A percentile compares a stretch with the other conserved stretches of the same genome.
phyloP scores from a whole-genome alignment of 2,888 invertebrate species.

The Graphium colonna region DNA sequence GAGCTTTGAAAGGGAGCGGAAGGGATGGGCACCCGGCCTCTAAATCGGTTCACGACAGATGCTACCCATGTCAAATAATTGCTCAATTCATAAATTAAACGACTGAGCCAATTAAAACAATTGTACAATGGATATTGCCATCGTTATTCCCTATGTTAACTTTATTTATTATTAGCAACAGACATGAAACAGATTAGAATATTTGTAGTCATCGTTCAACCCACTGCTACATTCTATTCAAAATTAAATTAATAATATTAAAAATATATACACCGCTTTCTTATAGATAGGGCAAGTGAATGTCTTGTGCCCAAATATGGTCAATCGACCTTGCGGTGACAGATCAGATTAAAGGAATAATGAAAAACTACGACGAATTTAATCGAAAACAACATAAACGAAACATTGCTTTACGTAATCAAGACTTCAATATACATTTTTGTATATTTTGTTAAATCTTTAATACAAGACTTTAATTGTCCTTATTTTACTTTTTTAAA shows the following conservation, averaged over 20 bases:
- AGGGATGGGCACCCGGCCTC: slow-evolving; percentile 11
- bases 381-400: not conserved
- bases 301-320: not conserved
- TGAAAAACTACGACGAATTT: not conserved
- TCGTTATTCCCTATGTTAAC: not conserved
- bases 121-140: slow-evolving; percentile 7
- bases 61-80: slow-evolving; percentile 21
- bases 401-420: no score
- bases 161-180: not conserved
- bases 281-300: not conserved
- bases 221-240: no score
- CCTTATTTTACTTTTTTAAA: no score
- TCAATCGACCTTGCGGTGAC: not conserved
- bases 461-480: no score
- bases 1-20: slow-evolving; percentile 6
- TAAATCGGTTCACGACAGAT: slow-evolving; percentile 13
- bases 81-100: slow-evolving; percentile 17
- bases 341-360: not conserved
- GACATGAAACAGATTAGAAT: not conserved
- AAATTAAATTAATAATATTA: not conserved
- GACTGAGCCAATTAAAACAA: slow-evolving; percentile 13
- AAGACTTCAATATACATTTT: no score
- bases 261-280: not conserved
- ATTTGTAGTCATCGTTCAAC: not conserved
- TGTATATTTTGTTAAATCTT: no score